Conservation (phyloP, 2,113 vertebrate species). For the Phyllostomus discolor region DNA sequence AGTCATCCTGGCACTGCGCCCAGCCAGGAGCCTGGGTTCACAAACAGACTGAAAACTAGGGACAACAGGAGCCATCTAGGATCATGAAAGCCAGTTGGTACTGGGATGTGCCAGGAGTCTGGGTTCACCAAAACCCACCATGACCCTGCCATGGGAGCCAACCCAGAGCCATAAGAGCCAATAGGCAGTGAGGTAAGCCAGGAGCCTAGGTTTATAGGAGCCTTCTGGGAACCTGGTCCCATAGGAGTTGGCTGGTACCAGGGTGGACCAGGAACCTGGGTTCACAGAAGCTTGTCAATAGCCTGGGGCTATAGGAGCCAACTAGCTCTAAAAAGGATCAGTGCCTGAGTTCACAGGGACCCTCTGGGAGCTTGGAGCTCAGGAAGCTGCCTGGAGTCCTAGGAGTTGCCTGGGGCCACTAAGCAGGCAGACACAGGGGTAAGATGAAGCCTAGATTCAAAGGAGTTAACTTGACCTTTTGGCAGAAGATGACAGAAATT, state of each 20-base stretch:
- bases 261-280: not conserved
- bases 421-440: not conserved
- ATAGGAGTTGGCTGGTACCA: not conserved
- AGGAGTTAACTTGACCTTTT: not conserved
- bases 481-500: not conserved
- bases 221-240: not conserved
- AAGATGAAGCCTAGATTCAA: not conserved
- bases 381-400: not conserved
- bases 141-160: not conserved
- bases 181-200: not conserved
- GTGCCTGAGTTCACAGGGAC: not conserved
- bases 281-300: not conserved
- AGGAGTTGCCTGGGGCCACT: not conserved
- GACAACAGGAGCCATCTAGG: not conserved
- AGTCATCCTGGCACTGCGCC: not conserved
- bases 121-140: not conserved
- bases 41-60: not conserved
- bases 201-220: not conserved
- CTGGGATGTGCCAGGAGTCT: not conserved
- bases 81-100: not conserved
- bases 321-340: not conserved
- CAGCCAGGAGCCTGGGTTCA: not conserved
- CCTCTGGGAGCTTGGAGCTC: not conserved
- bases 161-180: not conserved
- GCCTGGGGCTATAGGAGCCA: not conserved